Percentiles rank a stretch among this genome's conserved stretches.
Evolutionary conservation across 2,888 invertebrate species (phyloP).

Genomic region (Thysanoteuthis rhombus): DNA sequence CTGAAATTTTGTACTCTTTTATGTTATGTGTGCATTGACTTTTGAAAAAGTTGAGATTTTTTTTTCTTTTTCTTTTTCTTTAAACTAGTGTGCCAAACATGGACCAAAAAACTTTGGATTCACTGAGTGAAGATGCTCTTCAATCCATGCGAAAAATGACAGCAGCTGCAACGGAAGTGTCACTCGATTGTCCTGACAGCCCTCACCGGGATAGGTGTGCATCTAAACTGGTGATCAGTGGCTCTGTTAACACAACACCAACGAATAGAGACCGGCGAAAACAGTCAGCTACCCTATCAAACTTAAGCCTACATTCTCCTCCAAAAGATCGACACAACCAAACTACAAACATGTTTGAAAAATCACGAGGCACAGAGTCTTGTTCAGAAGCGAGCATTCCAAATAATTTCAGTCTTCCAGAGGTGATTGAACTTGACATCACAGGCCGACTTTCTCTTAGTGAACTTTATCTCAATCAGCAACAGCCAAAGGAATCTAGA

Average conservation of each 20-base stretch:
- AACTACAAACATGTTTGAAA: neutral
- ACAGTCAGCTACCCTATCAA: neutral
- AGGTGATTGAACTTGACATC: neutral
- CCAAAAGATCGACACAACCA: neutral
- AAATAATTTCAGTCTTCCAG: slow-evolving; percentile 28
- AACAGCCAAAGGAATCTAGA: neutral
- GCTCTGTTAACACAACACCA: neutral
- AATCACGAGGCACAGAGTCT: neutral
- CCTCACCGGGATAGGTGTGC: neutral
- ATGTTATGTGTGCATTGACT: neutral
- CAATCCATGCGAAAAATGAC: slow-evolving; percentile 15
- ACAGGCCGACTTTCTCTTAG: neutral
- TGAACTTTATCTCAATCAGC: neutral
- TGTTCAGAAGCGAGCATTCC: slow-evolving; percentile 19
- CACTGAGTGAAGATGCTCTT: slow-evolving; percentile 25
- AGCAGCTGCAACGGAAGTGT: slow-evolving; percentile 20
- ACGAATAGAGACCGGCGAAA: neutral
- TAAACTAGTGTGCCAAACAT: neutral
- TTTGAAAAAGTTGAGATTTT: neutral
- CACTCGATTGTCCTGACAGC: slow-evolving; percentile 1
- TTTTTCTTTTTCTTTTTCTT: neutral
- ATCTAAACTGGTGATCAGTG: neutral
- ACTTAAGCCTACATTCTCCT: neutral
- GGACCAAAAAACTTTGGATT: slow-evolving; percentile 19
- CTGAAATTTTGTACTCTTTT: too few species aligned